Evolutionary conservation across 2,888 invertebrate genomes (phyloP).

Genomic region (Apodemia mormo): DNA sequence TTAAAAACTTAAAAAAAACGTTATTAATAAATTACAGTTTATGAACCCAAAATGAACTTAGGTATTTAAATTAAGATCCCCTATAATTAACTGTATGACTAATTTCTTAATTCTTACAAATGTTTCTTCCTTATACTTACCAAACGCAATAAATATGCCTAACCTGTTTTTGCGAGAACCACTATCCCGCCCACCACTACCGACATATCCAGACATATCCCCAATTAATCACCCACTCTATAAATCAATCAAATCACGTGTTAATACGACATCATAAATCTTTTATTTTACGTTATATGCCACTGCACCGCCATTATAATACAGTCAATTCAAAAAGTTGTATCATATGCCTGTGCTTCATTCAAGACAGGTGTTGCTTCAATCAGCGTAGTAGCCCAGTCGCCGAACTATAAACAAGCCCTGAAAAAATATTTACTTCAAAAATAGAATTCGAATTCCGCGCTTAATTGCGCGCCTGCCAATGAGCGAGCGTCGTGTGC

Average conservation of each 20-base stretch:
- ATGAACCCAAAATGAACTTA: too few relatives aligned
- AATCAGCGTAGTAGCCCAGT: slow-evolving; percentile 50
- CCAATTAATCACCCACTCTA: slow-evolving; percentile 63
- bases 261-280: slow-evolving; percentile 71
- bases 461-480: slow-evolving; percentile 77
- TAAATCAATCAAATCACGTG: slow-evolving; percentile 74
- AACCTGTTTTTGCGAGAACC: slow-evolving; percentile 33
- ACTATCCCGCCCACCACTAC: slow-evolving; percentile 18
- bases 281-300: slow-evolving; percentile 61
- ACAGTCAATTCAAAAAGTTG: slow-evolving; percentile 52
- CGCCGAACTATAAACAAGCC: slow-evolving; percentile 59
- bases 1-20: too few relatives aligned
- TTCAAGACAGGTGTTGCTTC: slow-evolving; percentile 59
- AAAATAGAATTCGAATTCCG: slow-evolving; percentile 81
- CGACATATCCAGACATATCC: slow-evolving; percentile 68
- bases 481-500: slow-evolving; percentile 66
- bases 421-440: slow-evolving; percentile 79
- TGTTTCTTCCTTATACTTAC: not conserved
- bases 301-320: slow-evolving; percentile 54
- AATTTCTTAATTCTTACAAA: too few relatives aligned
- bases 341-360: slow-evolving; percentile 31
- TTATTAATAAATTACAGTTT: too few relatives aligned
- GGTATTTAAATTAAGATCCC: too few relatives aligned
- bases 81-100: too few relatives aligned
- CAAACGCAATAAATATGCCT: slow-evolving; percentile 31